Evolutionary conservation across 2,113 vertebrate genomes (phyloP), one percentile per base, ranked within the genome.

Genomic region (Hemiscyllium ocellatum): DNA sequence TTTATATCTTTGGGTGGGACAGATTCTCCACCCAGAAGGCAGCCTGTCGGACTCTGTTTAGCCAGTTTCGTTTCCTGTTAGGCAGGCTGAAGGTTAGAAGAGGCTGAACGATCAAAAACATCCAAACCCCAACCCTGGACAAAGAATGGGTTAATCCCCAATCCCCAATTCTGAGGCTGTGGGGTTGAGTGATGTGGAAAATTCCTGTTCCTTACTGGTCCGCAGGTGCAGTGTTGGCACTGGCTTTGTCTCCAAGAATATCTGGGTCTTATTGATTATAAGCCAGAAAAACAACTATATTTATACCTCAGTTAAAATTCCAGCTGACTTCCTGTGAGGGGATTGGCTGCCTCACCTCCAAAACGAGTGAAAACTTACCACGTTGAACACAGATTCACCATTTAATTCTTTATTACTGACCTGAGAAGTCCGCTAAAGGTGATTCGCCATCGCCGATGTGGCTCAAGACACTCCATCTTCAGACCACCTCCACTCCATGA

Each of bases 401-500:
- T 10, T 50, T 6, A 70, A 20, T 72, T 50, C 1, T 76, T 29
- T 78, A 65, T 47, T 78, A 94, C 1, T 96, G 24, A 97, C 97
- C 97, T 97, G 52, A 97, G 96, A 0, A 96, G 96, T 95, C 97
- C 97, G 0, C 96, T 20, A 0, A 97, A 97, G 87, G 47, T 96
- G 95, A 97, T 97, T 95, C 96, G 96, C 97, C 97, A 97, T 90
- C 0, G 0, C 15, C 1, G 91, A 19, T 96, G 95, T 4, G 96
- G 78, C 94, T 97, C 96, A 72, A 96, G 0, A 69, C 96, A 96
- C 68, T 97, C 97, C 90, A 97, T 96, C 17, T 96, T 96, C 86
- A 97, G 96, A 0, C 97, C 97, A 96, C 96, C 96, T 89, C 95
- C 97, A 89, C 96, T 96, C 97, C 97, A 97, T 1, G 95, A 33